A percentile compares a stretch with the other conserved stretches of the same genome.
Evolutionary conservation across 2,888 invertebrate species (phyloP).

Genomic region (Hypselothyrea guttata): DNA sequence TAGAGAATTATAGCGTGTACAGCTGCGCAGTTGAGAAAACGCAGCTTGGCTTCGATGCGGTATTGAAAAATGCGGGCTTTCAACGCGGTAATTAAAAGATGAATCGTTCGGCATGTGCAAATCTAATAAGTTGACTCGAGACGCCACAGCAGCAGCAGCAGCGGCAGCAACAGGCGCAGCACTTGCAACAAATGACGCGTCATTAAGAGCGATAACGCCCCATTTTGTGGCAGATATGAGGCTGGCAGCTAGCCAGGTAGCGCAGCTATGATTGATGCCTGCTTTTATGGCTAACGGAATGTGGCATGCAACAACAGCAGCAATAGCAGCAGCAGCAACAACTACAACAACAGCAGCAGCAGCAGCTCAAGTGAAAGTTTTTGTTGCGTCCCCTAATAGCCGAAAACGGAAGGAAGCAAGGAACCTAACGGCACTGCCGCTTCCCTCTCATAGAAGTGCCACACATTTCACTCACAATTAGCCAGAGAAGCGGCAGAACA

Average conservation of each 20-base stretch:
- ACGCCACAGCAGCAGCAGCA: background rate
- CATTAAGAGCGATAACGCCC: constrained; percentile 80
- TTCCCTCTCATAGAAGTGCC: constrained; percentile 24
- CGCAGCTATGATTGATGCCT: constrained; percentile 70
- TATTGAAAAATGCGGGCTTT: constrained; percentile 79
- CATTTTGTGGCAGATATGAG: constrained; percentile 60
- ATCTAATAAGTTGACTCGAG: constrained; percentile 56
- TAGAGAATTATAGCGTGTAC: background rate
- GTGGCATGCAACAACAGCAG: constrained; percentile 30
- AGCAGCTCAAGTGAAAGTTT: constrained; percentile 40
- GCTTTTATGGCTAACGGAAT: constrained; percentile 70
- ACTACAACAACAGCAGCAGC: constrained; percentile 6
- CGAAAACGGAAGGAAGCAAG: constrained; percentile 22
- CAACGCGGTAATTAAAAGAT: constrained; percentile 81
- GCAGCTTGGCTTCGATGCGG: constrained; percentile 44
- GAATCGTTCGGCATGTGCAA: constrained; percentile 75
- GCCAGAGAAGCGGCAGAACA: constrained; percentile 10
- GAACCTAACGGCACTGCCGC: constrained; percentile 47
- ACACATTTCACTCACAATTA: constrained; percentile 26
- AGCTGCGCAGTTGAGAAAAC: constrained; percentile 25
- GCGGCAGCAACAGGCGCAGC: constrained; percentile 5
- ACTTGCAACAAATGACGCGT: constrained; percentile 72
- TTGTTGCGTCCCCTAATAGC: constrained; percentile 11
- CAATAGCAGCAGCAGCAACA: constrained; percentile 8
- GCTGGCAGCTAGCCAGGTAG: constrained; percentile 25